Base-by-base conservation (phyloP, 2,888 invertebrate species). In the Syrista parreyssii region DNA sequence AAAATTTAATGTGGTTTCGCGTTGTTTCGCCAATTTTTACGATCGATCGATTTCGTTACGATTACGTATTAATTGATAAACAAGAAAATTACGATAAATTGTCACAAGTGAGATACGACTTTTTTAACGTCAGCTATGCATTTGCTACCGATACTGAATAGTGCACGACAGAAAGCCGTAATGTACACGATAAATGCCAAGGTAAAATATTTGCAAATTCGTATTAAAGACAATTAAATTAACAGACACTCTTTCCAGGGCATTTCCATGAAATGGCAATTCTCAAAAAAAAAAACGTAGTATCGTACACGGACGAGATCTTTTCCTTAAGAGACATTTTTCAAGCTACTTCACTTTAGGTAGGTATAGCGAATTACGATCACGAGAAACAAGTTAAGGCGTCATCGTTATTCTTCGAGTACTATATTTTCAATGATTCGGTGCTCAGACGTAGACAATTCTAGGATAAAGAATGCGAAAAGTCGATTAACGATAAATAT, bases 401-500 rank as follows among this genome's bases (percentile, higher is more conserved):
- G 15, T 32, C 71, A 71, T 71, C 11, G 9, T 71, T 71, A 71
- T 71, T 34, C 75, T 72, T 77, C 72, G 72, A 75, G 35, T 23
- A 55, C 9, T 15, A 68, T 75, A 75, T 75, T 75, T 72, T 75
- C 71, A 72, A 75, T 74, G 33, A 77, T 77, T 74, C 35, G 69
- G 11, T 40, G 75, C 55, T 77, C 75, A 75, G 32, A 30, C 15
- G 40, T 75, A 75, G 11, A 55, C 23, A 6, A 75, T 32, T 71
- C 12, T 71, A 11, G 71, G 15, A 32, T 35, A 30, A 74, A 75
- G 73, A 68, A 74, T 68, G 32, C 35, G 75, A 33, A 73, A 68
- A 73, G 33, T 75, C 36, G 33, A 78, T 71, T 75, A 35, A 72
- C 68, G 72, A 72, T 78, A 75, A 75, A 78, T 78, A 76, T 31